Evolutionary conservation across 1,140 invertebrate species (phyloP).

Genomic region (Zaprionus gabonicus): DNA sequence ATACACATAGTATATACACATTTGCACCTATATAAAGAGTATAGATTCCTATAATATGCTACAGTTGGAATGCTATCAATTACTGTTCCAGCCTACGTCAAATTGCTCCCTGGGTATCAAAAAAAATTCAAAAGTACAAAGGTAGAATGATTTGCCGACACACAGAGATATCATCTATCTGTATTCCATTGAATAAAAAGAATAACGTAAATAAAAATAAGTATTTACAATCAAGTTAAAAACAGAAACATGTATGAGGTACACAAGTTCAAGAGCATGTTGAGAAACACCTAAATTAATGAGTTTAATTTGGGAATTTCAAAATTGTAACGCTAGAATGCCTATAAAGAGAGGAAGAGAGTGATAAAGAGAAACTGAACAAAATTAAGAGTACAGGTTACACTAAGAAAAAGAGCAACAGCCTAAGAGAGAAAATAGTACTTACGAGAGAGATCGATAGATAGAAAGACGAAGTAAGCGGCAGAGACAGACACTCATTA

Average conservation of each 20-base stretch:
- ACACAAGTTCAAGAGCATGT: background rate
- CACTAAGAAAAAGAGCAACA: background rate
- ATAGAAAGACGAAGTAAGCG: background rate
- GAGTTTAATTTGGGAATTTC: background rate
- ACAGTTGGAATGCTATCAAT: conserved; percentile 38
- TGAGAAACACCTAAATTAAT: background rate
- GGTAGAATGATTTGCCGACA: conserved; percentile 1
- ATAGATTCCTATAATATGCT: conserved; percentile 5
- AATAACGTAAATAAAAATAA: background rate
- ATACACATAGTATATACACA: conserved; percentile 10
- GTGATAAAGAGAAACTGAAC: background rate
- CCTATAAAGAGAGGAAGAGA: background rate
- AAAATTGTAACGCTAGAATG: background rate
- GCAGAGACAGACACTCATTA: background rate
- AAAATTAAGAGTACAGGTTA: background rate
- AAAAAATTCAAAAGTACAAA: conserved; percentile 30
- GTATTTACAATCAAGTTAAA: conserved; percentile 6
- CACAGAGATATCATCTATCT: conserved; percentile 17
- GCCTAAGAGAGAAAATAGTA: background rate
- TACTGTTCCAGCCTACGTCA: conserved; percentile 48
- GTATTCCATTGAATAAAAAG: background rate
- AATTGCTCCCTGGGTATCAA: conserved; percentile 51
- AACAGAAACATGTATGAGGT: background rate
- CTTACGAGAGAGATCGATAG: background rate
- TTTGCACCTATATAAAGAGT: conserved; percentile 30